Conservation (phyloP, 1,140 invertebrate genomes). For the Danaus melanippus region DNA sequence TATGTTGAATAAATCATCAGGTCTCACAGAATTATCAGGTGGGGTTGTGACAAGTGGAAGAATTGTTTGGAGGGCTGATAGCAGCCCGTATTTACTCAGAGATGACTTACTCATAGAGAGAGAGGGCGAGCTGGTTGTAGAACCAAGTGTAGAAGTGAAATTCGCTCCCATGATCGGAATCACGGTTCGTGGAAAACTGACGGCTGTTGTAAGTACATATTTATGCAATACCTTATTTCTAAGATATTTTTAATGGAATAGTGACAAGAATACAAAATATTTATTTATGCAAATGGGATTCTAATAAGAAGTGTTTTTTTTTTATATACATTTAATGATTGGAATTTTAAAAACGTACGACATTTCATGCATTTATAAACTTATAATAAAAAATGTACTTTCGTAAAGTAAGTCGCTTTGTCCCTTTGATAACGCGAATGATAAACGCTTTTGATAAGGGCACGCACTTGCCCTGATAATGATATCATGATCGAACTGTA, state of each 20-base stretch:
- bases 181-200: slow-evolving; percentile 88
- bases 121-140: slow-evolving; percentile 83
- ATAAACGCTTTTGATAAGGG: slow-evolving; percentile 44
- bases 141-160: slow-evolving; percentile 87
- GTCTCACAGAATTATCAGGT: slow-evolving; percentile 75
- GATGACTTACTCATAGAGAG: slow-evolving; percentile 86
- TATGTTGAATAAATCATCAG: slow-evolving; percentile 52
- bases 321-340: too few relatives aligned
- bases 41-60: slow-evolving; percentile 74
- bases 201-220: slow-evolving; percentile 82
- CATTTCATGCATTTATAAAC: too few relatives aligned
- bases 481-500: slow-evolving; percentile 26
- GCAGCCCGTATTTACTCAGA: slow-evolving; percentile 84
- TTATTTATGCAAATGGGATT: too few relatives aligned
- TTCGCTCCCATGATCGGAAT: slow-evolving; percentile 93
- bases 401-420: neutral
- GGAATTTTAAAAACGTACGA: too few relatives aligned
- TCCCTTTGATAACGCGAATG: slow-evolving; percentile 33
- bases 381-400: too few relatives aligned
- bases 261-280: too few relatives aligned
- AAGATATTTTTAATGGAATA: too few relatives aligned
- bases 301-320: too few relatives aligned
- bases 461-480: slow-evolving; percentile 35
- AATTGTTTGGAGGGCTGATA: slow-evolving; percentile 71
- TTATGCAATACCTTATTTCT: too few relatives aligned